Evolutionary conservation across 30 jellyfish, hydroid and myxozoan genomes (phyloP).

Genomic region (Pseudorhiza aurosa): DNA sequence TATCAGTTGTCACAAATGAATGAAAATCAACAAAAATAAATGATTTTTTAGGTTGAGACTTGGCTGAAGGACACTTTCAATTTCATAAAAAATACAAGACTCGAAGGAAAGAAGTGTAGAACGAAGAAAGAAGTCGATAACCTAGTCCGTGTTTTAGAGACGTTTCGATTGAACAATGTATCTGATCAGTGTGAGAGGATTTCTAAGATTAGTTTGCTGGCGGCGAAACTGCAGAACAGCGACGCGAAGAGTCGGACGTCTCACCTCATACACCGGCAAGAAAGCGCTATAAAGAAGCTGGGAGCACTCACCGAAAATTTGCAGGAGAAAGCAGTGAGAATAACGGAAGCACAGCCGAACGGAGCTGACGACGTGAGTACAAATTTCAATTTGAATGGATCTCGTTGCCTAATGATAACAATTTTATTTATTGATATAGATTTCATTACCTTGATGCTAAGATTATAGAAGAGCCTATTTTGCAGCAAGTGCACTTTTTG

Average conservation of each 20-base stretch:
- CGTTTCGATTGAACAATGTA: slow-evolving; percentile 59
- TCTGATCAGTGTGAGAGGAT: slow-evolving; percentile 67
- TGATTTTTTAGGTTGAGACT: slow-evolving; percentile 75
- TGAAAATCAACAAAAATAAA: too few species aligned
- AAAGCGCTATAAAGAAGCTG: slow-evolving; percentile 37
- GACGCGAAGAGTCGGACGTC: slow-evolving; percentile 79
- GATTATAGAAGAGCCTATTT: background rate
- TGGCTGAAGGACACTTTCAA: slow-evolving; percentile 84
- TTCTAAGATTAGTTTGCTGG: slow-evolving; percentile 31
- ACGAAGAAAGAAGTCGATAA: slow-evolving; percentile 66
- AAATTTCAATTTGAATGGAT: background rate
- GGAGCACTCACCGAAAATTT: slow-evolving; percentile 23
- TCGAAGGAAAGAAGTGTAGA: slow-evolving; percentile 79
- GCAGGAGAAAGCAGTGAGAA: slow-evolving; percentile 39
- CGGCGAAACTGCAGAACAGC: slow-evolving; percentile 54
- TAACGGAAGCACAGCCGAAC: slow-evolving; percentile 11
- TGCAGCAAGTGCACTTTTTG: background rate
- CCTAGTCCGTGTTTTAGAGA: slow-evolving; percentile 50
- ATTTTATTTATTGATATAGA: background rate
- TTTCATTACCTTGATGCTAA: too few species aligned
- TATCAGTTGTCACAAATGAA: too few species aligned
- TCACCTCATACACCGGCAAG: slow-evolving; percentile 62
- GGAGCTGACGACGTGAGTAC: slow-evolving; percentile 58
- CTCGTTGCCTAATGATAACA: too few species aligned
- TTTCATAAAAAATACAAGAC: slow-evolving; percentile 61